Percentiles rank a stretch among this genome's conserved stretches.
Evolutionary conservation across 1,140 invertebrate genomes (phyloP).

Genomic region (Saccostrea cuccullata): DNA sequence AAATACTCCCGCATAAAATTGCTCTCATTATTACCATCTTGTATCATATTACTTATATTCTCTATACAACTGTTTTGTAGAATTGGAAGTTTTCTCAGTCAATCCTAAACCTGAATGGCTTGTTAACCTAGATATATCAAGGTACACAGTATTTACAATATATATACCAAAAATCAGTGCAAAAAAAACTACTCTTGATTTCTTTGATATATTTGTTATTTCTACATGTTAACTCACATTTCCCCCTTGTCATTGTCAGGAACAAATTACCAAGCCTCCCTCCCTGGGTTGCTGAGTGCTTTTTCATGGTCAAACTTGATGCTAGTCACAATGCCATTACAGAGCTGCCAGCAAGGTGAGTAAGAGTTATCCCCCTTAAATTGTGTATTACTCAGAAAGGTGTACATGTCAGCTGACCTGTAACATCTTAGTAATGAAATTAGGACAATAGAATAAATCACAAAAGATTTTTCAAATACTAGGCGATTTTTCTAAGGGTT

Average conservation of each 20-base stretch:
- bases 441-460: no score
- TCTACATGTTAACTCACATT: background rate
- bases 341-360: conserved; percentile 74
- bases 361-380: conserved; percentile 10
- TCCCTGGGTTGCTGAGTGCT: conserved; percentile 75
- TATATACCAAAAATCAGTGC: background rate
- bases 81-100: conserved; percentile 70
- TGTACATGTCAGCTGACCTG: background rate
- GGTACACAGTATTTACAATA: conserved; percentile 62
- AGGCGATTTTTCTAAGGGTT: no score
- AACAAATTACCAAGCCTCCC: conserved; percentile 73
- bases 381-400: background rate
- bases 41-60: background rate
- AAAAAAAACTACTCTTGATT: background rate
- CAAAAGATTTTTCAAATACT: no score
- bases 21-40: no score
- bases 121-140: conserved; percentile 72
- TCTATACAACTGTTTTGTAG: conserved; percentile 62
- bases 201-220: background rate
- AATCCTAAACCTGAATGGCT: conserved; percentile 78
- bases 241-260: conserved; percentile 59
- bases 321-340: conserved; percentile 73
- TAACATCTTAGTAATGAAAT: no score
- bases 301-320: conserved; percentile 74
- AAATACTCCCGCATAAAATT: no score